Evolutionary conservation across 2,888 invertebrate genomes (phyloP), one percentile per base, ranked within the genome.

Genomic region (Drosophila barbarae): DNA sequence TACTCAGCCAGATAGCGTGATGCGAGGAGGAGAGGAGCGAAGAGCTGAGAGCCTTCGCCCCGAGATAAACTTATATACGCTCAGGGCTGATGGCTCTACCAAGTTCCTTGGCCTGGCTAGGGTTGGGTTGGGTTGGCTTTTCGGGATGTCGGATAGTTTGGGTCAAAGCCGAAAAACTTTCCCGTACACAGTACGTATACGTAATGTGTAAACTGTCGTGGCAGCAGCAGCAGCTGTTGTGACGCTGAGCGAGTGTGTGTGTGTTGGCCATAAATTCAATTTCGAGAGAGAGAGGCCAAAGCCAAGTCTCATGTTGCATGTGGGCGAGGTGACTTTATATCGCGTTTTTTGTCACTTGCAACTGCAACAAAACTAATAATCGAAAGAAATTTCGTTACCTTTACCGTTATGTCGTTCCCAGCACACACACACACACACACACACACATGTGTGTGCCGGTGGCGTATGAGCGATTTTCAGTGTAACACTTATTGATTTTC

Each of bases 321-420:
- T 51, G 67, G 53, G 66, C 44, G 41, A 36, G 30, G 34, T 39
- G 53, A 38, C 44, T 64, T 34, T 46, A 30, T 47, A 68, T 71
- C 80, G 74, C 77, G 64, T 77, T 83, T 79, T 83, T 79, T 83
- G 81, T 81, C 84, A 83, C 72, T 68, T 73, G 82, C 76, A 81
- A 58, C 60, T 75, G 76, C 79, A 73, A 51, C 41, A 42, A 56
- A 65, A 65, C 47, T 65, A 65, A 65, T 65, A 65, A 65, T 56
- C 47, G 57, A 65, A 69, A 47, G 42, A 32, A 49, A 57, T 68
- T 56, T 56, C 30, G 41, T 68, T 65, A 47, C 56, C 57, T 68
- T 23, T 26, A 26, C n/a, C 23, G 23, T 23, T 41, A 41, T 13
- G 23, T 41, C 41, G 41, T 6, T 41, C 23, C 8, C 13, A 23